Evolutionary conservation across 2,113 vertebrate species (phyloP).

Genomic region (Miniopterus natalensis): DNA sequence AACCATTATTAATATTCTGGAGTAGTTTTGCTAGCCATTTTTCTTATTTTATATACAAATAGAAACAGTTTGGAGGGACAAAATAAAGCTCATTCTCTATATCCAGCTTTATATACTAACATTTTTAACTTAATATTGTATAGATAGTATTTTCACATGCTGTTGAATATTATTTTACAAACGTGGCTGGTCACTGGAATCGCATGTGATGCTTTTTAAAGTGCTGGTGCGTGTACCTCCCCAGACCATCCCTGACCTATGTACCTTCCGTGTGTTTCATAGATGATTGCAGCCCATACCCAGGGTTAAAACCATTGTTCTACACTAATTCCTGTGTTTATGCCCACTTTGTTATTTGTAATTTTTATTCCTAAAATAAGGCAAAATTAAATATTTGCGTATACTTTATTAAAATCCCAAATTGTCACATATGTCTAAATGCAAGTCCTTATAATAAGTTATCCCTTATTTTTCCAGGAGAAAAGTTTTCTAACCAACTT

Average conservation of each 20-base stretch:
- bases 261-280: neutral
- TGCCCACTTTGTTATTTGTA: neutral
- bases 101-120: neutral
- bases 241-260: neutral
- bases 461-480: neutral
- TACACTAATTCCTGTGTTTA: neutral
- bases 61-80: neutral
- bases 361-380: neutral
- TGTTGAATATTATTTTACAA: neutral
- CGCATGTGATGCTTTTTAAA: neutral
- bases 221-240: rapidly evolving
- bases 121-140: neutral
- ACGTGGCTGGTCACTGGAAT: neutral
- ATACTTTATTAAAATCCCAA: neutral
- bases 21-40: neutral
- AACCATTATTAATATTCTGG: neutral
- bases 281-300: neutral
- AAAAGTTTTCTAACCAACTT: neutral
- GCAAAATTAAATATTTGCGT: neutral
- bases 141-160: neutral
- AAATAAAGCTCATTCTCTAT: neutral
- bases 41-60: neutral
- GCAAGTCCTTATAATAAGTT: neutral
- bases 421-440: neutral
- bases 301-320: neutral